phyloP scores from a whole-genome alignment of 2,113 vertebrate species.

The Gallinago paraguaiae region DNA sequence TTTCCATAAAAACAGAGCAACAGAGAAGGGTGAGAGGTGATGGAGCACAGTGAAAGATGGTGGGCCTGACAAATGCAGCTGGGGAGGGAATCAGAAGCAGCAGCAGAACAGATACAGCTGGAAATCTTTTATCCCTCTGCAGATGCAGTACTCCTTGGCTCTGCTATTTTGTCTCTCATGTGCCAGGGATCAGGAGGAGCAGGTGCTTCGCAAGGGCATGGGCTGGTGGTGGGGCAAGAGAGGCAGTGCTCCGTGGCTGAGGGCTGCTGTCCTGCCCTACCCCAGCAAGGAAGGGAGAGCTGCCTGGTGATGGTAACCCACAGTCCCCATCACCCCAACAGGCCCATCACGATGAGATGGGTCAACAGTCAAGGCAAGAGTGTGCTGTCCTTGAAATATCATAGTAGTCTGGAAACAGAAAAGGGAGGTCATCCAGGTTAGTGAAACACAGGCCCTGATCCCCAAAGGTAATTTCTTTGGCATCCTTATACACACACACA shows the following conservation, averaged over 20 bases:
- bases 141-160: neutral
- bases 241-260: accelerated
- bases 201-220: neutral
- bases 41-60: neutral
- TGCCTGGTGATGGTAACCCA: accelerated
- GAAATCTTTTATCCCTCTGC: neutral
- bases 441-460: neutral
- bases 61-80: neutral
- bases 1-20: slow-evolving; percentile 49
- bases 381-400: neutral
- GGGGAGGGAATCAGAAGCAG: neutral
- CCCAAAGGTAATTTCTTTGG: neutral
- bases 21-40: slow-evolving; percentile 45
- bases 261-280: neutral
- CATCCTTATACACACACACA: accelerated
- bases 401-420: neutral
- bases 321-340: neutral
- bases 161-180: neutral
- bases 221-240: neutral
- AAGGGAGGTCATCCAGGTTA: neutral
- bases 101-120: neutral
- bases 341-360: accelerated
- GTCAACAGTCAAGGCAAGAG: neutral
- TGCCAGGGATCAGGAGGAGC: neutral
- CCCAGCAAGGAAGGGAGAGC: neutral